Conservation (phyloP, 1,140 invertebrate species). For the Conus betulinus region DNA sequence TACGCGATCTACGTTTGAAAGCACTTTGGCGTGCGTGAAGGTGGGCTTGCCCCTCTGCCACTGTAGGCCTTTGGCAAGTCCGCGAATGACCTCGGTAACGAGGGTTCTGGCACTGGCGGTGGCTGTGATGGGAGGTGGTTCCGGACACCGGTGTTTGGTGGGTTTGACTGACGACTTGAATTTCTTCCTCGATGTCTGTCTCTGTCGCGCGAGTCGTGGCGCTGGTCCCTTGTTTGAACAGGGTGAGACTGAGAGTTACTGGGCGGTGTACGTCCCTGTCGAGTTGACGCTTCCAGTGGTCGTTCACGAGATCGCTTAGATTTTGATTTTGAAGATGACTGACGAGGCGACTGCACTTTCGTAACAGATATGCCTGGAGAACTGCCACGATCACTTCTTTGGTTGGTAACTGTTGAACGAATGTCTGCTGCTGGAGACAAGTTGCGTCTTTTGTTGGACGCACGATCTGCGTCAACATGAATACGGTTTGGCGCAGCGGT, state of each 20-base stretch:
- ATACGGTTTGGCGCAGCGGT: conserved; percentile 4
- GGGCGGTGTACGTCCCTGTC: conserved; percentile 4
- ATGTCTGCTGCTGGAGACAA: conserved; percentile 28
- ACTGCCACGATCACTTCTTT: conserved; percentile 19
- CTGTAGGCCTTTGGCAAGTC: conserved; percentile 53
- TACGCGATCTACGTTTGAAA: conserved; percentile 47
- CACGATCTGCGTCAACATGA: conserved; percentile 18
- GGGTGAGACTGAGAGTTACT: neutral
- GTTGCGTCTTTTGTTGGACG: conserved; percentile 17
- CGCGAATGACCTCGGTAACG: conserved; percentile 50
- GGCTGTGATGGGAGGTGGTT: conserved; percentile 18
- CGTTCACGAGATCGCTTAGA: conserved; percentile 18
- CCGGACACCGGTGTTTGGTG: conserved; percentile 11
- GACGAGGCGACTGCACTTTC: conserved; percentile 12
- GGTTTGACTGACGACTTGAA: neutral
- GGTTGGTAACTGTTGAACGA: conserved; percentile 17
- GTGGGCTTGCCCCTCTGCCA: conserved; percentile 9
- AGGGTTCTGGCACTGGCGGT: conserved; percentile 16
- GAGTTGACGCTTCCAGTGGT: neutral
- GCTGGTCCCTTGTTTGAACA: conserved; percentile 4
- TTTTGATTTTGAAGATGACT: conserved; percentile 29
- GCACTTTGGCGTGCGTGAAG: conserved; percentile 27
- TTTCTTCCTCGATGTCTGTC: conserved; percentile 19
- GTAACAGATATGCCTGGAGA: conserved; percentile 29
- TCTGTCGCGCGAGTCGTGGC: conserved; percentile 1